phyloP scores from a whole-genome alignment of 53 echinoderm and acorn worm genomes.

The Stichopus horrens region DNA sequence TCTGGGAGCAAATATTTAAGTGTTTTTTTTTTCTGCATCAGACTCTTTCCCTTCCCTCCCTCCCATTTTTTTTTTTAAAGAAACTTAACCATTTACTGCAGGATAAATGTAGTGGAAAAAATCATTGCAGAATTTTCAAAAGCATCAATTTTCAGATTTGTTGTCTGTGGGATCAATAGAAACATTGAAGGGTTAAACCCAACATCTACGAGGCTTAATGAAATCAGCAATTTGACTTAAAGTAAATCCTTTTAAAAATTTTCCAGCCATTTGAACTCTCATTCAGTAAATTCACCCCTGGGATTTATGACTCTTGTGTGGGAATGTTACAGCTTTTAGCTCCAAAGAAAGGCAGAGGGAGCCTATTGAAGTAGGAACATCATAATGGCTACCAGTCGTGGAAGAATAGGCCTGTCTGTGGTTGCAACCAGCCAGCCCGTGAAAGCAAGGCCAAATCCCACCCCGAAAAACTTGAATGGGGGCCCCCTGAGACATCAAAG shows the following conservation, averaged over 20 bases:
- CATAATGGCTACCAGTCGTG: background rate
- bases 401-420: background rate
- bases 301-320: slow-evolving; percentile 33
- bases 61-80: background rate
- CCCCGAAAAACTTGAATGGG: background rate
- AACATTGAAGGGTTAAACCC: slow-evolving; percentile 1
- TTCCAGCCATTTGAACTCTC: slow-evolving; percentile 39
- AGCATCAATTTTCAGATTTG: slow-evolving; percentile 43
- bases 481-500: background rate
- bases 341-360: slow-evolving; percentile 19
- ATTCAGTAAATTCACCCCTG: slow-evolving; percentile 28
- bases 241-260: slow-evolving; percentile 31
- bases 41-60: too few relatives aligned
- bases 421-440: background rate
- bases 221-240: slow-evolving; percentile 39
- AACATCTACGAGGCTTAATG: slow-evolving; percentile 16
- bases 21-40: too few relatives aligned
- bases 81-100: background rate
- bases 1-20: too few relatives aligned
- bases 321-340: slow-evolving; percentile 33
- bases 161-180: background rate
- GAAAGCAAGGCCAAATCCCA: background rate
- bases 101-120: background rate
- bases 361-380: background rate
- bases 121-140: background rate